Evolutionary conservation across 1,140 invertebrate species (phyloP).

Genomic region (Listronotus oregonensis): DNA sequence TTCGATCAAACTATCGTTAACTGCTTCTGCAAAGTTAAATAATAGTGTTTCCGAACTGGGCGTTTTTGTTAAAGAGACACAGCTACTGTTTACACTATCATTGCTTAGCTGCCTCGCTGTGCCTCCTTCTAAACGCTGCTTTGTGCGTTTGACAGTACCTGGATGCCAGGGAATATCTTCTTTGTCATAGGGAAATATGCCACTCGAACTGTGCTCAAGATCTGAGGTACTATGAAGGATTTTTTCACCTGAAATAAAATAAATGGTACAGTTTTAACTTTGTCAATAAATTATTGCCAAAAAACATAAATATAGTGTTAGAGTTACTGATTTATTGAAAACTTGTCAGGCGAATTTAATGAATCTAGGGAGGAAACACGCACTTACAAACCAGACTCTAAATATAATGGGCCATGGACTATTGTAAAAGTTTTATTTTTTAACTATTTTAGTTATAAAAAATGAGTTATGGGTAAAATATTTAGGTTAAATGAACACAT

Average conservation of each 20-base stretch:
- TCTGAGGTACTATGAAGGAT: constrained; percentile 39
- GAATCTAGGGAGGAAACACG: too few species aligned
- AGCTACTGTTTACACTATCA: constrained; percentile 47
- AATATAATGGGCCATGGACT: too few species aligned
- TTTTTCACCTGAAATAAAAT: constrained; percentile 40
- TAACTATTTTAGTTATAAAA: too few species aligned
- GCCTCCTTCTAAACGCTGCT: constrained; percentile 71
- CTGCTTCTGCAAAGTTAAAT: constrained; percentile 30
- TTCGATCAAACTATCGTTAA: constrained; percentile 34
- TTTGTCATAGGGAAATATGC: constrained; percentile 58
- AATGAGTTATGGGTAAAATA: too few species aligned
- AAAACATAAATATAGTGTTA: too few species aligned
- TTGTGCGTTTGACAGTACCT: constrained; percentile 72
- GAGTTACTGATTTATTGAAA: too few species aligned
- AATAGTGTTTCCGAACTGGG: constrained; percentile 36
- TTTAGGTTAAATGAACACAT: too few species aligned
- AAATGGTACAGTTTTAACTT: not conserved
- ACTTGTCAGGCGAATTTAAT: too few species aligned
- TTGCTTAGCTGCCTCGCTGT: constrained; percentile 28
- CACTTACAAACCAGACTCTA: too few species aligned
- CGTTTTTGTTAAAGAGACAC: constrained; percentile 40
- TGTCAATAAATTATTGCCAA: too few species aligned
- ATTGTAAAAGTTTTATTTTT: too few species aligned
- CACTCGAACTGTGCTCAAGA: constrained; percentile 55
- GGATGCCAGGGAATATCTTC: constrained; percentile 69